Evolutionary conservation across 2,113 vertebrate species (phyloP).

Genomic region (Aix galericulata): DNA sequence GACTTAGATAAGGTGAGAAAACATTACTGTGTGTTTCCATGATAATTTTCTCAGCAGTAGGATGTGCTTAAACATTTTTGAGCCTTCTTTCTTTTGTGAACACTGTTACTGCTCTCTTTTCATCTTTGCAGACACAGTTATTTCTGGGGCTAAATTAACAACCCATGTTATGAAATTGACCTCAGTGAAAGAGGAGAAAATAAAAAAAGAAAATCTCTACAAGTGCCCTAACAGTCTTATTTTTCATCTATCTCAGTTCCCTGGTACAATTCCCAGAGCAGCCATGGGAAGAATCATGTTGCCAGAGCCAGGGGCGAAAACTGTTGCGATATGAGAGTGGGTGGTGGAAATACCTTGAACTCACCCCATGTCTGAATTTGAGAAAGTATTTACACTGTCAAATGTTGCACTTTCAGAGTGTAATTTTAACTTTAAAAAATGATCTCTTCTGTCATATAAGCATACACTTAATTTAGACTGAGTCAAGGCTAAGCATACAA

Average conservation of each 20-base stretch:
- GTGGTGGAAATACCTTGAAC: neutral
- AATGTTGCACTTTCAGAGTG: neutral
- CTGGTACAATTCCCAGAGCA: neutral
- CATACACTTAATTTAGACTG: neutral
- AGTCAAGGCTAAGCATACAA: neutral
- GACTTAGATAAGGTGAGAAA: neutral
- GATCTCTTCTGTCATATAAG: neutral
- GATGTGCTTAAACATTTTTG: neutral
- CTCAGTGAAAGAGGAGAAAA: rapidly evolving
- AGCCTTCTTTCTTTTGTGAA: neutral
- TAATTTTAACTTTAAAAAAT: neutral
- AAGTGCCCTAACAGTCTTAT: neutral
- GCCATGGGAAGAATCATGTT: neutral
- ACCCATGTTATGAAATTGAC: neutral
- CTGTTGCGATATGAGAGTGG: neutral
- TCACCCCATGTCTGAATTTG: neutral
- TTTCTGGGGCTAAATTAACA: neutral
- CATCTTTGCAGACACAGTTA: neutral
- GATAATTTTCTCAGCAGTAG: neutral
- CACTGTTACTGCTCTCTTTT: neutral
- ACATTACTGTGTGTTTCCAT: neutral
- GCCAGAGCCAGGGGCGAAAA: neutral
- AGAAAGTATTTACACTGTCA: neutral
- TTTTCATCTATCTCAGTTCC: neutral
- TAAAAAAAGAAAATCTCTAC: rapidly evolving